These are phyloP conservation scores for Tupaia chinensis DNA, from an alignment of 2,113 vertebrate genomes.

Conservation along the genomic window DNA sequence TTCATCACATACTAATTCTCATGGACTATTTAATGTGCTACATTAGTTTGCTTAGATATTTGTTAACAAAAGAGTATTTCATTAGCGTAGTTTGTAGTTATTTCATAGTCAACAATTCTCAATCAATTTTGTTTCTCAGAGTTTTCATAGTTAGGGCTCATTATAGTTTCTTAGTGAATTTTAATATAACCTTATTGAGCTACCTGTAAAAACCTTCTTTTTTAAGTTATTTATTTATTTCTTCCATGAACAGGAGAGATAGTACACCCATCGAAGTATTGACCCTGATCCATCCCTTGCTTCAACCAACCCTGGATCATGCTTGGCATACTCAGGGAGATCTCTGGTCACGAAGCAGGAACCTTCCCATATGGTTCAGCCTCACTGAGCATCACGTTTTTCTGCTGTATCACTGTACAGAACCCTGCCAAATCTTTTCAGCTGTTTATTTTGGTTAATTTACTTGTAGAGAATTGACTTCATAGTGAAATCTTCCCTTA, in stretches of 20 bases:
- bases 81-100: background rate
- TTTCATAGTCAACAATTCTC: background rate
- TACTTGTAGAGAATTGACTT: background rate
- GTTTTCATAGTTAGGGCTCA: background rate
- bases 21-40: background rate
- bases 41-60: background rate
- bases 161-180: background rate
- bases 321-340: too few species aligned
- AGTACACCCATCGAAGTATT: too few species aligned
- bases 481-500: background rate
- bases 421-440: too few species aligned
- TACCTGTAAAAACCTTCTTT: background rate
- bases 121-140: background rate
- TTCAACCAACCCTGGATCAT: too few species aligned
- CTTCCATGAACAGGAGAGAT: too few species aligned
- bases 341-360: too few species aligned
- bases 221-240: too few species aligned
- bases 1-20: background rate
- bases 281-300: too few species aligned
- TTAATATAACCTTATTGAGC: background rate
- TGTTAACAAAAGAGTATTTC: background rate
- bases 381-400: too few species aligned
- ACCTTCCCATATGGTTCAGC: too few species aligned
- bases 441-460: background rate
- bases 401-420: too few species aligned